These are phyloP conservation scores for Alauda arvensis DNA, from an alignment of 2,797 vertebrate genomes.

Conservation along the genomic window DNA sequence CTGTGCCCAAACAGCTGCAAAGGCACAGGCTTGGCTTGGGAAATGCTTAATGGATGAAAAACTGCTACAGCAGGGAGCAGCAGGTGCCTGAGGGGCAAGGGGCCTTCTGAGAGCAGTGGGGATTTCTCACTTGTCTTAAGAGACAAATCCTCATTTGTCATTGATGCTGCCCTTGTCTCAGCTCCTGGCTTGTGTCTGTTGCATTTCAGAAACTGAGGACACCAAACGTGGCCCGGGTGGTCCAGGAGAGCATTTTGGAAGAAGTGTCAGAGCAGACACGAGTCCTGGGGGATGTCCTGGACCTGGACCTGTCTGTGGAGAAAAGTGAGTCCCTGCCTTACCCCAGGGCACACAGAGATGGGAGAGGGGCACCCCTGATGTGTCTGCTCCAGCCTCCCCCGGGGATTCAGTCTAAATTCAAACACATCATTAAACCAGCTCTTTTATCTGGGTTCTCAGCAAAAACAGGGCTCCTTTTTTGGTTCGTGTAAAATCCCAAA, in stretches of 20 bases:
- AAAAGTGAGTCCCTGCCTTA: constrained; percentile 66
- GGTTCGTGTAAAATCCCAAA: not conserved
- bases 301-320: constrained; percentile 62
- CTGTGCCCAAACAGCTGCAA: not conserved
- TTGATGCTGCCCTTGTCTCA: not conserved
- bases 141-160: not conserved
- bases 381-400: not conserved
- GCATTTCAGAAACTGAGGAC: constrained; percentile 72
- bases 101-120: not conserved
- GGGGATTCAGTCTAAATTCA: not conserved
- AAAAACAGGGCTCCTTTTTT: not conserved
- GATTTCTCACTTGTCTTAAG: not conserved
- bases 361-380: not conserved
- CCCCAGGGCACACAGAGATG: not conserved
- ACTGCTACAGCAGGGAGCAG: not conserved
- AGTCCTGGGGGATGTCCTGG: constrained; percentile 68
- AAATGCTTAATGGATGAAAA: not conserved
- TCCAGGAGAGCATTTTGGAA: constrained; percentile 71
- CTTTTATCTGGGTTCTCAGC: not conserved
- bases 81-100: not conserved
- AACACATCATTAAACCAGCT: not conserved
- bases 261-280: constrained; percentile 65
- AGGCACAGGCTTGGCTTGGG: not conserved
- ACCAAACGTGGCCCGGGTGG: constrained; percentile 52
- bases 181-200: not conserved